Conservation (phyloP, 2,888 invertebrate species). For the Hymenopus coronatus region DNA sequence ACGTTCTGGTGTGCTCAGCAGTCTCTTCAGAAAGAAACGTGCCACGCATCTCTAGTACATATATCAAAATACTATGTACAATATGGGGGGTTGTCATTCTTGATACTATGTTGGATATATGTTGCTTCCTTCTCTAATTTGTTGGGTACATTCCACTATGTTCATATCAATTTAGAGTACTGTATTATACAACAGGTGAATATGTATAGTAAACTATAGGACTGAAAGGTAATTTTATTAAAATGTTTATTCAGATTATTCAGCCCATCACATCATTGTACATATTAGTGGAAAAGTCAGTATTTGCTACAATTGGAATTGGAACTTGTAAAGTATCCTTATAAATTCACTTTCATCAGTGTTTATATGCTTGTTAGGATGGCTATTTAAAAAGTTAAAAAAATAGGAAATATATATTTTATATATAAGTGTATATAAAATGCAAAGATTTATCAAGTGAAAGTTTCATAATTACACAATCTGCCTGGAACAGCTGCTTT, state of each 20-base stretch:
- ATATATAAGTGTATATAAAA: not conserved
- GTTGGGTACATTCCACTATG: not conserved
- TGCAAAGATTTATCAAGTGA: not conserved
- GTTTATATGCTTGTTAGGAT: not conserved
- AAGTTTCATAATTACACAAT: not conserved
- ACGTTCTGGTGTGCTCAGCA: slow-evolving; percentile 42
- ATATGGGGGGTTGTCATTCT: not conserved
- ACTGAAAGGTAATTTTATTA: not conserved
- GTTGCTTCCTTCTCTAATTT: not conserved
- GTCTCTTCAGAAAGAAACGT: slow-evolving; percentile 40
- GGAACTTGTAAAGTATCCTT: not conserved
- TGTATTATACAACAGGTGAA: not conserved
- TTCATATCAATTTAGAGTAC: not conserved
- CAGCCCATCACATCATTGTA: not conserved
- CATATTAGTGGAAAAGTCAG: not conserved
- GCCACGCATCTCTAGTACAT: slow-evolving; percentile 38
- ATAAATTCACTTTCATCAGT: not conserved
- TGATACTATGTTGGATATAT: not conserved
- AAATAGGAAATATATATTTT: not conserved
- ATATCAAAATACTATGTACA: not conserved
- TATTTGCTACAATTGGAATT: not conserved
- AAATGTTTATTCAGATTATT: not conserved
- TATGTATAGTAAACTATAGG: not conserved
- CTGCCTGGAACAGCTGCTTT: not conserved
- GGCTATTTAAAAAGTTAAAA: not conserved